phyloP scores from a whole-genome alignment of 2,797 vertebrate species.

The Scyliorhinus canicula region DNA sequence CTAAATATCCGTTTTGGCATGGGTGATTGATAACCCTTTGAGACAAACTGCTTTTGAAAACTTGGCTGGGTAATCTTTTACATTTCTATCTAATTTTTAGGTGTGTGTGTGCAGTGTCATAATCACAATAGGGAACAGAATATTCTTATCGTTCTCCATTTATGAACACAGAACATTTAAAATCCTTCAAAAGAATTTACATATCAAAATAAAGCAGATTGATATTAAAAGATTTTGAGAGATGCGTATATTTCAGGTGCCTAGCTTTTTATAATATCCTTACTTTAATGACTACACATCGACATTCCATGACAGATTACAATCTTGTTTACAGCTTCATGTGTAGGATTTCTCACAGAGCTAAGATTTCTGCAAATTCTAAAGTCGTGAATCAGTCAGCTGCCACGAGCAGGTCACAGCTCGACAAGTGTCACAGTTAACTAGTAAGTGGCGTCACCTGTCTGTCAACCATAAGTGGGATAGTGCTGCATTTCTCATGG shows the following conservation, averaged over 20 bases:
- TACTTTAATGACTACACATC: not conserved
- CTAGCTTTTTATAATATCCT: not conserved
- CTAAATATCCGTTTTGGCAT: not conserved
- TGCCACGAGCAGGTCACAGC: not conserved
- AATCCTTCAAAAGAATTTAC: not conserved
- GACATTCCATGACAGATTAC: not conserved
- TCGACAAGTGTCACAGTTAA: not conserved
- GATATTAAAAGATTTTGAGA: not conserved
- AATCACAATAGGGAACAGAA: not conserved
- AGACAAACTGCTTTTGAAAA: not conserved
- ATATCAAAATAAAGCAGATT: not conserved
- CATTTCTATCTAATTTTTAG: not conserved
- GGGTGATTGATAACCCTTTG: not conserved
- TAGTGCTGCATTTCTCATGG: not conserved
- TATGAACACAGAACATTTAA: not conserved
- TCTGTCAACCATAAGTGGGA: not conserved
- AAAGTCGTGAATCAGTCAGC: not conserved
- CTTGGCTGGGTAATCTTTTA: not conserved
- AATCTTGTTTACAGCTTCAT: not conserved
- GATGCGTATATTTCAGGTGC: not conserved
- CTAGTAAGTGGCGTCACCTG: not conserved
- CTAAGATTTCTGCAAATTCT: slow-evolving; percentile 10
- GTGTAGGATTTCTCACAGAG: slow-evolving; percentile 17
- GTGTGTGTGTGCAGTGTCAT: not conserved
- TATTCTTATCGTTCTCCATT: not conserved